Conservation (phyloP, 2,888 invertebrate genomes). For the Apoderus coryli region DNA sequence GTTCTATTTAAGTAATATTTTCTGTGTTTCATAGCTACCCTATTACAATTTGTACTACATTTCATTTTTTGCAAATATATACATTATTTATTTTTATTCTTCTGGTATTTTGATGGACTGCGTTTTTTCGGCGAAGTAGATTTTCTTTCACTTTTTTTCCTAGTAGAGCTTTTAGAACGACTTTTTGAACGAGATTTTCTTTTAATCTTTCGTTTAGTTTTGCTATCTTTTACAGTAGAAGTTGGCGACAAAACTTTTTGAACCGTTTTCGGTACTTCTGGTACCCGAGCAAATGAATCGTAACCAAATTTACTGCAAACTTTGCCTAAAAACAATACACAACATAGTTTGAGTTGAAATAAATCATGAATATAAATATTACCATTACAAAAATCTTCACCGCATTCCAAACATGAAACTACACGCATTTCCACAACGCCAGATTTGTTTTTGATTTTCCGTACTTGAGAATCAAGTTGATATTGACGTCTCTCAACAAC, state of each 20-base stretch:
- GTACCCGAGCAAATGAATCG: constrained; percentile 38
- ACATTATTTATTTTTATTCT: constrained; percentile 9
- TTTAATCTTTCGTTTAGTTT: constrained; percentile 23
- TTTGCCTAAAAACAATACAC: constrained; percentile 29
- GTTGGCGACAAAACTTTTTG: constrained; percentile 30
- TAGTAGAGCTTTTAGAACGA: constrained; percentile 24
- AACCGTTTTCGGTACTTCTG: constrained; percentile 23
- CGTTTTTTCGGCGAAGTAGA: constrained; percentile 22
- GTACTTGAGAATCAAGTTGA: constrained; percentile 48
- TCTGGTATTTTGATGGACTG: constrained; percentile 16
- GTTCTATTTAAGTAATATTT: too few species aligned
- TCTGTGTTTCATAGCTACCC: too few species aligned
- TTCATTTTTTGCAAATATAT: too few species aligned
- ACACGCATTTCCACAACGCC: constrained; percentile 68
- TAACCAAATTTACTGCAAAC: constrained; percentile 41
- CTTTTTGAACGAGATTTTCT: constrained; percentile 22
- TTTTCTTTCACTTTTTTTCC: constrained; percentile 27
- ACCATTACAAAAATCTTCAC: constrained; percentile 75
- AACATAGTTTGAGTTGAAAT: too few species aligned
- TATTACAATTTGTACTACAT: too few species aligned
- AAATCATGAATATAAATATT: constrained; percentile 17
- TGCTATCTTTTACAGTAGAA: constrained; percentile 27
- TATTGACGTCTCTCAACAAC: constrained; percentile 54
- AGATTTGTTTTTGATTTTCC: constrained; percentile 68
- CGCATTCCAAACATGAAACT: constrained; percentile 63